Evolutionary conservation across 1,140 invertebrate species (phyloP).

Genomic region (Mylabris phalerata): DNA sequence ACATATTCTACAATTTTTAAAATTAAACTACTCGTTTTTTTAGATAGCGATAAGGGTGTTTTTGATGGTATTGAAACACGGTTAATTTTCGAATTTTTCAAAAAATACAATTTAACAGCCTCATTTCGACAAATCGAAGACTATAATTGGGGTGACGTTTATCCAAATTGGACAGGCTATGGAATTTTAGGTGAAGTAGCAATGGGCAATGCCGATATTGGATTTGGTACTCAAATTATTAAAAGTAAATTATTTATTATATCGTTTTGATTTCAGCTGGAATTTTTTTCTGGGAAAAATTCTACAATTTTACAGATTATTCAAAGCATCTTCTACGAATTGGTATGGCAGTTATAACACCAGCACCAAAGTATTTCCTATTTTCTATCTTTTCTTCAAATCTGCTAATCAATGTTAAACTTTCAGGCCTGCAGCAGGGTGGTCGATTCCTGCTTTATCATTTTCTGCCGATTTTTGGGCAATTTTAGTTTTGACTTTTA

Average conservation of each 20-base stretch:
- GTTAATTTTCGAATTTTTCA: neutral
- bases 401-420: no score
- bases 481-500: no score
- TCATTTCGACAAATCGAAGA: neutral
- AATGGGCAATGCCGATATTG: neutral
- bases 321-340: conserved; percentile 46
- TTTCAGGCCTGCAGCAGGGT: no score
- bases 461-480: no score
- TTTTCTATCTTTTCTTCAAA: no score
- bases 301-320: conserved; percentile 45
- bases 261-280: neutral
- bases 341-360: conserved; percentile 43
- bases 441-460: no score
- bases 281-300: conserved; percentile 5
- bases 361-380: no score
- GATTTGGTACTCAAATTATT: conserved; percentile 3
- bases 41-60: neutral
- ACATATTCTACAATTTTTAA: neutral
- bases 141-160: conserved; percentile 7
- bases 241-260: neutral
- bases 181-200: conserved; percentile 1
- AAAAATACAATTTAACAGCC: conserved; percentile 5
- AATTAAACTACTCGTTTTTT: neutral
- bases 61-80: conserved; percentile 1
- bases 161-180: conserved; percentile 6